Conservation (phyloP, 2,888 invertebrate species). For the Drosophila engyochracea region DNA sequence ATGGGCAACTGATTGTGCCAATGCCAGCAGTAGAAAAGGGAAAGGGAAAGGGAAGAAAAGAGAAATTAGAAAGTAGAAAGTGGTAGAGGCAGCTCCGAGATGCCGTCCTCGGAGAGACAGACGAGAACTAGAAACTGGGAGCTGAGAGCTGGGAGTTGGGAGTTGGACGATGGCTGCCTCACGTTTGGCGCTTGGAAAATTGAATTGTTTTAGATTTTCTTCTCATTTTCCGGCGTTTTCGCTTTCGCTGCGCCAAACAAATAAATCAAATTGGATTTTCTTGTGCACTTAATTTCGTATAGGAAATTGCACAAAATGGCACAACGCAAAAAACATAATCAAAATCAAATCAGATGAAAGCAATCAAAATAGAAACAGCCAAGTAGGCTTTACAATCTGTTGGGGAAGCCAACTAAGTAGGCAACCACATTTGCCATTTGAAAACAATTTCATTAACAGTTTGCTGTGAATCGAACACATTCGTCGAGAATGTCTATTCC, state of each 20-base stretch:
- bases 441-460: slow-evolving; percentile 1
- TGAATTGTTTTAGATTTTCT: slow-evolving; percentile 80
- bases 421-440: slow-evolving; percentile 1
- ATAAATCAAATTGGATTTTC: slow-evolving; percentile 81
- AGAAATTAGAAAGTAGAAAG: slow-evolving; percentile 3
- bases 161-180: slow-evolving; percentile 14
- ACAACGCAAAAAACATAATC: slow-evolving; percentile 56
- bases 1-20: slow-evolving; percentile 78
- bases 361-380: slow-evolving; percentile 25
- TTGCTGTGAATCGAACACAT: slow-evolving; percentile 11
- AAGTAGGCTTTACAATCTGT: slow-evolving; percentile 16
- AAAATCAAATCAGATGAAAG: slow-evolving; percentile 36
- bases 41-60: neutral
- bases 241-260: slow-evolving; percentile 55
- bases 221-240: slow-evolving; percentile 43
- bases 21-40: slow-evolving; percentile 19
- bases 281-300: slow-evolving; percentile 71
- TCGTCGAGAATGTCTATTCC: slow-evolving; percentile 46
- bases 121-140: neutral
- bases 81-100: neutral
- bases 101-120: neutral
- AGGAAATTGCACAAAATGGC: slow-evolving; percentile 58
- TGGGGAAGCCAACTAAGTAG: neutral
- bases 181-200: slow-evolving; percentile 69
- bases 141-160: slow-evolving; percentile 4